phyloP scores from a whole-genome alignment of 2,113 vertebrate genomes.

The Myanophis thanlyinensis region DNA sequence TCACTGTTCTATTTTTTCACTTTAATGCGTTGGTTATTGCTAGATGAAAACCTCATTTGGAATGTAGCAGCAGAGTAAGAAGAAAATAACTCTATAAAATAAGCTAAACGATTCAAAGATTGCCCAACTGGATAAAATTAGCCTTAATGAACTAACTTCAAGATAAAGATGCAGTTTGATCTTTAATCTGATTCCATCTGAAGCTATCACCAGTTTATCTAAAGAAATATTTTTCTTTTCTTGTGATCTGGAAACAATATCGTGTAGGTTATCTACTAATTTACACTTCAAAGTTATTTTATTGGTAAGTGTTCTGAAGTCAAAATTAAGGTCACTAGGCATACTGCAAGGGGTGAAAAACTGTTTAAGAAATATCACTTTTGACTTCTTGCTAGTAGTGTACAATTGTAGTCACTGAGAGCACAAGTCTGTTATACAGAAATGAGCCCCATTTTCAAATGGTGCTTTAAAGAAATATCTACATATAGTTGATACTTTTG shows the following conservation, averaged over 20 bases:
- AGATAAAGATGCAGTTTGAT: too few species aligned
- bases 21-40: neutral
- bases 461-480: neutral
- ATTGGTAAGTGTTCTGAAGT: neutral
- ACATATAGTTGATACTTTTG: neutral
- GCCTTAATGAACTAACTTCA: neutral
- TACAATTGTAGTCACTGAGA: neutral
- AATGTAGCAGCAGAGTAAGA: neutral
- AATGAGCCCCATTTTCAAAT: neutral
- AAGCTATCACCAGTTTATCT: slow-evolving; percentile 6
- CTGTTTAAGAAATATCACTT: neutral
- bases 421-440: neutral
- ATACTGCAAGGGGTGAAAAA: neutral
- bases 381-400: neutral
- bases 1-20: neutral
- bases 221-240: neutral
- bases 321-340: neutral
- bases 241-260: neutral
- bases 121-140: neutral
- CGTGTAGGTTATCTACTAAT: neutral
- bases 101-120: neutral
- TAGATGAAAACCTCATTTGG: neutral
- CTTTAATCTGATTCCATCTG: neutral
- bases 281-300: neutral
- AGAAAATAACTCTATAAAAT: neutral